phyloP scores from a whole-genome alignment of 2,888 invertebrate species.

The Torymus texanus region DNA sequence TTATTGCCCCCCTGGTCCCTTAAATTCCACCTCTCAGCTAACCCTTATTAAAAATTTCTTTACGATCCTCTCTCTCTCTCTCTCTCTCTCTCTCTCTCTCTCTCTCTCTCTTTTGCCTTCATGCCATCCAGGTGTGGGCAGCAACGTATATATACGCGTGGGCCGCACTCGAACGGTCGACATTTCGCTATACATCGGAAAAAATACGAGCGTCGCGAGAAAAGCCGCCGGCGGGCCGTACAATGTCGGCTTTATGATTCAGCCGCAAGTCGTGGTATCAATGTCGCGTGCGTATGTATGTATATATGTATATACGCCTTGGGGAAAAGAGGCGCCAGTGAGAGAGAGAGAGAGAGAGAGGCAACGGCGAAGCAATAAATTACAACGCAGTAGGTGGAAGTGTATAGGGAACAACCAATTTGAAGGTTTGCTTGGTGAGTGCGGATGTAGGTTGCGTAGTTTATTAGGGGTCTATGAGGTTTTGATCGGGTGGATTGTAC shows the following conservation, averaged over 20 bases:
- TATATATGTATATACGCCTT: too few relatives aligned
- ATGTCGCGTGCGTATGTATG: background rate
- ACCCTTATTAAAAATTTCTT: conserved; percentile 1
- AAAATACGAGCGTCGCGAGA: conserved; percentile 34
- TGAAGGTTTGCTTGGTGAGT: too few relatives aligned
- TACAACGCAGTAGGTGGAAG: too few relatives aligned
- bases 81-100: too few relatives aligned
- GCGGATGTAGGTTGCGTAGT: too few relatives aligned
- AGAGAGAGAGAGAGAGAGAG: background rate
- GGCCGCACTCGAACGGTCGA: background rate
- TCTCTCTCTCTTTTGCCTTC: background rate
- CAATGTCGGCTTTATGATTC: conserved; percentile 41
- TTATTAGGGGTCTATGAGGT: too few relatives aligned
- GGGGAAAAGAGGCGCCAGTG: background rate
- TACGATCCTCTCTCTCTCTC: background rate
- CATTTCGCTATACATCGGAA: background rate
- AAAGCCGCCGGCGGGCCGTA: conserved; percentile 20
- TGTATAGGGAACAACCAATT: too few relatives aligned
- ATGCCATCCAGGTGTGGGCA: conserved; percentile 26
- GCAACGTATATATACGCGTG: background rate
- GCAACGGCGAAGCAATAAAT: background rate
- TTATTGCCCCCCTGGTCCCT: background rate
- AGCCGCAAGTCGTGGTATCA: conserved; percentile 18
- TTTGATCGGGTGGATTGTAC: too few relatives aligned
- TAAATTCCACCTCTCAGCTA: conserved; percentile 7